Evolutionary conservation across 2,797 vertebrate species (phyloP), one percentile per base, ranked within the genome.

Genomic region (Sebastes melanostomus): DNA sequence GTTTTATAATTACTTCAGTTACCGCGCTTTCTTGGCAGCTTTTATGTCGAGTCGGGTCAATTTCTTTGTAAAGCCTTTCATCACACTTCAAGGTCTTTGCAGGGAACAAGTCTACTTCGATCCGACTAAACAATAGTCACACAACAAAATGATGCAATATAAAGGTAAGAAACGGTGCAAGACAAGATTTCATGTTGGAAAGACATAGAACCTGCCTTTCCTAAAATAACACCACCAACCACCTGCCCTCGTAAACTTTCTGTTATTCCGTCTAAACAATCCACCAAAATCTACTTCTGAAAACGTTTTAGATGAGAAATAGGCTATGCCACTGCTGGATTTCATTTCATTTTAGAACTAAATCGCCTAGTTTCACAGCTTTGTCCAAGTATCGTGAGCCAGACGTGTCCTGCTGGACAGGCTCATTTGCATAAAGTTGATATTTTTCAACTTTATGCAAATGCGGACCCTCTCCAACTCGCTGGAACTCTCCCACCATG

Each of bases 1-100:
- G 52, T 62, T 82, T 81, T 60, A 60, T 20, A 71, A 83, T 87
- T 73, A 70, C 63, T 72, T 50, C 30, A 81, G 36, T 78, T 34
- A 54, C 14, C 10, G 14, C 50, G 16, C 59, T 72, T 84, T 73
- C 27, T 42, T 76, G 18, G 24, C 65, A 77, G 65, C 60, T 83
- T 79, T 71, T 22, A 58, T 66, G 24, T 24, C 55, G 29, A 25
- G 12, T 34, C 16, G 34, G 20, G 58, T 75, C 29, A 4, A 29
- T 61, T 71, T 69, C 16, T 81, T 83, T 74, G 42, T 24, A 54
- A 65, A 59, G 50, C 22, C 58, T 77, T 81, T 80, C 38, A 73
- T 70, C 69, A 69, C 25, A 66, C 27, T 66, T 55, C 16, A 67
- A n/a, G 38, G 66, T 69, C 52, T 72, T 72, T 16, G 65, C 24